phyloP scores from a whole-genome alignment of 2,797 vertebrate species.

The Anguilla pacifica region DNA sequence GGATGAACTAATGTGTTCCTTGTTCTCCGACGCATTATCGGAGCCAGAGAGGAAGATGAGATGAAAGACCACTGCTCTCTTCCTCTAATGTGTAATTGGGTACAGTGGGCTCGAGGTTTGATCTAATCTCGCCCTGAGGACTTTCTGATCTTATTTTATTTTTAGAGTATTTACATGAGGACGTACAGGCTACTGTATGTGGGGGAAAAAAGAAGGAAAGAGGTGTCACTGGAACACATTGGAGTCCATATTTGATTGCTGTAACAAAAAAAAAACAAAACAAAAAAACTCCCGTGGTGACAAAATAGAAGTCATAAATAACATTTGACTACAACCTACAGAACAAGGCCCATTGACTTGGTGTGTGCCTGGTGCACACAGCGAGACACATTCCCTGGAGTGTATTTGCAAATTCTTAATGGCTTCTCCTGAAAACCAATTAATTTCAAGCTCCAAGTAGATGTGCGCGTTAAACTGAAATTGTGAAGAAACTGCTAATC shows the following conservation, averaged over 20 bases:
- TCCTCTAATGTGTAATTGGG: not conserved
- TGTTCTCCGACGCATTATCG: not conserved
- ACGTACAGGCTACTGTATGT: not conserved
- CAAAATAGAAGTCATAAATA: not conserved
- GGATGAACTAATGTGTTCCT: constrained; percentile 12
- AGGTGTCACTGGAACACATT: not conserved
- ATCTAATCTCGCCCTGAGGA: not conserved
- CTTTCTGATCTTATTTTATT: not conserved
- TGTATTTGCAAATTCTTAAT: not conserved
- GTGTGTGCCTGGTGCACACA: not conserved
- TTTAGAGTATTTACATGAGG: not conserved
- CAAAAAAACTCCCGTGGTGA: not conserved
- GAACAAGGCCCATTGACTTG: not conserved
- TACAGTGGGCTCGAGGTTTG: constrained; percentile 18
- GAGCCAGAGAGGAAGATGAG: not conserved
- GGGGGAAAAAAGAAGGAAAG: not conserved
- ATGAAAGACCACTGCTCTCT: constrained; percentile 1
- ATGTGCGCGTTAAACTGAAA: not conserved
- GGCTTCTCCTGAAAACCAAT: not conserved
- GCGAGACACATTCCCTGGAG: not conserved
- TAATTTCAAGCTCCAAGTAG: not conserved
- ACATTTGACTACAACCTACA: not conserved
- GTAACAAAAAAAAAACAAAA: not conserved
- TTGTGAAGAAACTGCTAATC: not conserved
- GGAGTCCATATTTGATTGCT: not conserved